A percentile compares a stretch with the other conserved stretches of the same genome.
Evolutionary conservation across 1,140 invertebrate genomes (phyloP).

Genomic region (Magallana angulata): DNA sequence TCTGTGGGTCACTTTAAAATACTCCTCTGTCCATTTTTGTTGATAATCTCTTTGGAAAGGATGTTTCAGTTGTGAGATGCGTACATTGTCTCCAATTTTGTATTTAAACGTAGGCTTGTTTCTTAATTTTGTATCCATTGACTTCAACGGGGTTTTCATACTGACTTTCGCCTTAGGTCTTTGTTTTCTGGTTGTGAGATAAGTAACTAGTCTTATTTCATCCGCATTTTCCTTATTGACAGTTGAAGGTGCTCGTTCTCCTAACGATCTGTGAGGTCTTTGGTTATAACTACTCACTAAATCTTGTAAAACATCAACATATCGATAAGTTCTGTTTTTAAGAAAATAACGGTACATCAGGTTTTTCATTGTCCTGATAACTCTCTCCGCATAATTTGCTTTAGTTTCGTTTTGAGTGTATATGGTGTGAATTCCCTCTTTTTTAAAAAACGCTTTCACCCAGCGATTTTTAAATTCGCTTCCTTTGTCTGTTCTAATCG

Average conservation of each 20-base stretch:
- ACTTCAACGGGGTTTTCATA: conserved; percentile 1
- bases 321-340: conserved; percentile 45
- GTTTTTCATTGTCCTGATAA: conserved; percentile 25
- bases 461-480: conserved; percentile 51
- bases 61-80: conserved; percentile 47
- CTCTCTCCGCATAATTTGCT: conserved; percentile 48
- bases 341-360: conserved; percentile 45
- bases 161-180: too few species aligned
- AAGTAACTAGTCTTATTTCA: conserved; percentile 38
- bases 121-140: conserved; percentile 28
- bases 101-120: conserved; percentile 38
- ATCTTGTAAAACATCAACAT: conserved; percentile 46
- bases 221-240: conserved; percentile 45
- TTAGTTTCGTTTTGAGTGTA: conserved; percentile 48
- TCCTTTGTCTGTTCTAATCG: conserved; percentile 44
- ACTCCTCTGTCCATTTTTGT: conserved; percentile 52
- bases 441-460: conserved; percentile 39
- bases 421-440: conserved; percentile 15
- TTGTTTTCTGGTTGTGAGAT: conserved; percentile 37
- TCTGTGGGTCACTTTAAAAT: conserved; percentile 49
- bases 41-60: conserved; percentile 50
- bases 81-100: conserved; percentile 50
- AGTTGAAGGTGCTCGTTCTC: conserved; percentile 23
- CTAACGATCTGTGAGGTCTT: conserved; percentile 48
- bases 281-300: conserved; percentile 46